Evolutionary conservation across 2,113 vertebrate species (phyloP), one percentile per base, ranked within the genome.

Genomic region (Peromyscus maniculatus): DNA sequence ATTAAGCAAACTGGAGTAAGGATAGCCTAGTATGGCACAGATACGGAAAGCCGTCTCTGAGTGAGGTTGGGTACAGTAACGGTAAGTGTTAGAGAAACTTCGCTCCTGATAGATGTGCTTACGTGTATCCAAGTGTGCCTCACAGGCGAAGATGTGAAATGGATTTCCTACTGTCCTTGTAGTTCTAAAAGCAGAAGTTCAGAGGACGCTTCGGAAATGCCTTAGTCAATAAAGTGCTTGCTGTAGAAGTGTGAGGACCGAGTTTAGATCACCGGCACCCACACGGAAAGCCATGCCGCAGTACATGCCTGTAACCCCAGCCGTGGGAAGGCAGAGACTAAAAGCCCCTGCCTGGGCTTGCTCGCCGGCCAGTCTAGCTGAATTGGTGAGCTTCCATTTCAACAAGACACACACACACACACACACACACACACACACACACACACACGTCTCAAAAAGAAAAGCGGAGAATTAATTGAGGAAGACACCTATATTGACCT

Each of bases 1-100:
- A 13, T 19, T n/a, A 15, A 28, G 22, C 69, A 43, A 31, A 12
- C 10, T 12, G 17, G 72, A n/a, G 21, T 2, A 55, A 26, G 3
- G 7, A 0, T 3, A 55, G 74, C 74, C 7, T 9, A 3, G 39
- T 17, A 0, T 4, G 5, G 64, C 19, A 1, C 84, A 69, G 84
- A 9, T 9, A 78, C 12, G 8, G 39, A 89, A 69, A 36, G 39
- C 66, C 9, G 7, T 1, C 19, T 33, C 33, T 28, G 1, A 21
- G 7, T 5, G 19, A 17, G n/a, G 0, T n/a, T 19, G 36, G 16
- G 0, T 12, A 6, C 0, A 7, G 52, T n/a, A 19, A 19, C 3
- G n/a, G 46, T 1, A 3, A 7, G 3, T 0, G 7, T 24, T 36
- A 11, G 33, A 46, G 75, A 39, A 46, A 9, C 28, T 66, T 43